Conservation (phyloP, 1,140 invertebrate species). For the Heterodera schachtii region DNA sequence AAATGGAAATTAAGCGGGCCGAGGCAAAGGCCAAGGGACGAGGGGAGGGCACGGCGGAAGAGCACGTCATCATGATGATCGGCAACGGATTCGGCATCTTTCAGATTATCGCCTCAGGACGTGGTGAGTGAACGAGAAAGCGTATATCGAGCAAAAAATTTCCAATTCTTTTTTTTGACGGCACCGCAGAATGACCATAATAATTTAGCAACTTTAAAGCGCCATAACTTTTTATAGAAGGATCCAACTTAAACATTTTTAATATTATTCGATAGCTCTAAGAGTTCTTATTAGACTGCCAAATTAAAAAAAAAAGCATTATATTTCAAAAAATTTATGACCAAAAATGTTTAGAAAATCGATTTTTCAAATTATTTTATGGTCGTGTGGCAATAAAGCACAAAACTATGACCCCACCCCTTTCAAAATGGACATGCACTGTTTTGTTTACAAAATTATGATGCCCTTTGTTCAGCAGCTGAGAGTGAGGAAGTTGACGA, state of each 20-base stretch:
- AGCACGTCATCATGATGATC: slow-evolving; percentile 55
- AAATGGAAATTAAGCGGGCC: slow-evolving; percentile 38
- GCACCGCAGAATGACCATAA: too few relatives aligned
- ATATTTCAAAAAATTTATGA: background rate
- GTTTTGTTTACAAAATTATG: background rate
- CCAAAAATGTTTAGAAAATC: too few relatives aligned
- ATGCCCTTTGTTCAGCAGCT: slow-evolving; percentile 32
- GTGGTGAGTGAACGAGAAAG: background rate
- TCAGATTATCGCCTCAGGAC: slow-evolving; percentile 52
- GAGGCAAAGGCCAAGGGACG: slow-evolving; percentile 34
- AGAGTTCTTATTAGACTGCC: background rate
- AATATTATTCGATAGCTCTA: too few relatives aligned
- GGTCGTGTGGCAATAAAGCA: too few relatives aligned
- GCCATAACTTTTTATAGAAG: too few relatives aligned
- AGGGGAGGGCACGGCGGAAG: slow-evolving; percentile 21
- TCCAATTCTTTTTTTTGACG: too few relatives aligned
- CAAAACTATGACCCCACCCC: too few relatives aligned
- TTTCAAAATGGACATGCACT: too few relatives aligned
- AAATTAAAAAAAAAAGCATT: background rate
- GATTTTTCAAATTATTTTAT: too few relatives aligned
- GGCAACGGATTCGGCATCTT: slow-evolving; percentile 64
- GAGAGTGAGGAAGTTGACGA: slow-evolving; percentile 41
- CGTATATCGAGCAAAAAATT: background rate
- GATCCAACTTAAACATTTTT: too few relatives aligned
- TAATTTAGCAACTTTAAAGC: background rate